Percentiles rank a stretch among this genome's conserved stretches.
These are phyloP conservation scores for Plagiodera versicolora DNA, from an alignment of 2,888 invertebrate genomes.

Conservation along the genomic window DNA sequence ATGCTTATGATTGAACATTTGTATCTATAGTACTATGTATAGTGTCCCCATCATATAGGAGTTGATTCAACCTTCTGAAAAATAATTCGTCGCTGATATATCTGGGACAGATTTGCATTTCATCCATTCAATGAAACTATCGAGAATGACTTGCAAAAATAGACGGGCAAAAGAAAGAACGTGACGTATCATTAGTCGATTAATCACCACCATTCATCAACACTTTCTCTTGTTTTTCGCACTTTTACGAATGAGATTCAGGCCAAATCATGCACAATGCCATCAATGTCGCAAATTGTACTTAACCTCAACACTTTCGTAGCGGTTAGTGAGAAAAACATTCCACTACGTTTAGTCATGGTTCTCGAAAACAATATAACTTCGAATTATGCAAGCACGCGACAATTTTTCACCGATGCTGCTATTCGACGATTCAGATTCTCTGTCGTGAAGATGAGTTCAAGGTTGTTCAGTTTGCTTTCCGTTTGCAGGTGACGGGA, in stretches of 20 bases:
- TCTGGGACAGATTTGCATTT: too few species aligned
- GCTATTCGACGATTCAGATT: constrained; percentile 17
- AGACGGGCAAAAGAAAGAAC: too few species aligned
- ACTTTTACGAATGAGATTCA: neutral
- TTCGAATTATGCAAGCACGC: constrained; percentile 25
- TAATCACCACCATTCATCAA: neutral
- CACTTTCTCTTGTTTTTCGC: constrained; percentile 1
- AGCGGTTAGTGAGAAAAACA: constrained; percentile 5
- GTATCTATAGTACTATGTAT: too few species aligned
- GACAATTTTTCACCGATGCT: constrained; percentile 14
- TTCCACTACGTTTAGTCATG: constrained; percentile 9
- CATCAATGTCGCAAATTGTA: constrained; percentile 6
- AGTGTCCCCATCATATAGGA: too few species aligned
- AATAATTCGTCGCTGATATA: too few species aligned
- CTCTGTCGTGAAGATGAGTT: constrained; percentile 22
- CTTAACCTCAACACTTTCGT: constrained; percentile 7
- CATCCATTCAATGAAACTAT: too few species aligned
- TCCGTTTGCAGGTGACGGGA: too few species aligned
- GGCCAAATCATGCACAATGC: constrained; percentile 9
- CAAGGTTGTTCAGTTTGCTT: constrained; percentile 22
- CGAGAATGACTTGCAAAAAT: too few species aligned
- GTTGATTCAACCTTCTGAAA: too few species aligned
- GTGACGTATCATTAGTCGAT: neutral
- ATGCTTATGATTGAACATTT: too few species aligned
- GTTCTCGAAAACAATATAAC: constrained; percentile 16